These are phyloP conservation scores for Trichopoda pennipes DNA, from an alignment of 2,888 invertebrate genomes.

Conservation along the genomic window DNA sequence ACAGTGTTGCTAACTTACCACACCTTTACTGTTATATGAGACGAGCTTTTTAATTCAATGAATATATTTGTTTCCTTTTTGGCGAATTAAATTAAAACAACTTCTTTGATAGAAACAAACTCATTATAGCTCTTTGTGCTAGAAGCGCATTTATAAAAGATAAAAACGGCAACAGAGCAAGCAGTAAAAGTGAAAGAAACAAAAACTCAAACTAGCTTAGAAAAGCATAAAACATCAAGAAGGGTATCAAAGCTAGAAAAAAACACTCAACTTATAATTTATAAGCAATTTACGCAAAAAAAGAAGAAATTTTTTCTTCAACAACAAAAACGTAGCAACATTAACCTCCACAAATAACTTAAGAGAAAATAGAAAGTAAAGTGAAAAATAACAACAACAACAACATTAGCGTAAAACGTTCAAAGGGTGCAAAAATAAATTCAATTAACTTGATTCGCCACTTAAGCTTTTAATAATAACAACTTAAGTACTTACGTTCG, in stretches of 20 bases:
- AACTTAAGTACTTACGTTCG: conserved; percentile 70
- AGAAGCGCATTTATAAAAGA: conserved; percentile 35
- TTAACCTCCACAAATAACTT: conserved; percentile 9
- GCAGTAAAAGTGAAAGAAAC: conserved; percentile 43
- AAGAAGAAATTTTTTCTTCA: neutral
- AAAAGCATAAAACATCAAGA: conserved; percentile 58
- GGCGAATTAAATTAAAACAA: neutral
- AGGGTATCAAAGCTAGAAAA: conserved; percentile 26
- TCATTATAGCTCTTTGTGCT: neutral
- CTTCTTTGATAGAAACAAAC: neutral
- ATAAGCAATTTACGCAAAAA: conserved; percentile 60
- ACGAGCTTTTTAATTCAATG: too few relatives aligned
- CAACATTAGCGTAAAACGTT: conserved; percentile 52
- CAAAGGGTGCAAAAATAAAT: conserved; percentile 70
- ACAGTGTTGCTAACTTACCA: too few relatives aligned
- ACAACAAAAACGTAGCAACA: conserved; percentile 1
- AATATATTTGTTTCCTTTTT: neutral
- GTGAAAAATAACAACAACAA: conserved; percentile 15
- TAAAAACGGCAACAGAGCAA: conserved; percentile 43
- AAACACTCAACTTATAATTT: conserved; percentile 37
- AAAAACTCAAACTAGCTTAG: conserved; percentile 44
- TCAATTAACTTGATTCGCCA: conserved; percentile 72
- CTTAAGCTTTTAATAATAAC: conserved; percentile 72
- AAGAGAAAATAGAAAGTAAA: conserved; percentile 25
- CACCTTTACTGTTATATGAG: too few relatives aligned